phyloP scores from a whole-genome alignment of 2,113 vertebrate species.

The Anguilla japonica region DNA sequence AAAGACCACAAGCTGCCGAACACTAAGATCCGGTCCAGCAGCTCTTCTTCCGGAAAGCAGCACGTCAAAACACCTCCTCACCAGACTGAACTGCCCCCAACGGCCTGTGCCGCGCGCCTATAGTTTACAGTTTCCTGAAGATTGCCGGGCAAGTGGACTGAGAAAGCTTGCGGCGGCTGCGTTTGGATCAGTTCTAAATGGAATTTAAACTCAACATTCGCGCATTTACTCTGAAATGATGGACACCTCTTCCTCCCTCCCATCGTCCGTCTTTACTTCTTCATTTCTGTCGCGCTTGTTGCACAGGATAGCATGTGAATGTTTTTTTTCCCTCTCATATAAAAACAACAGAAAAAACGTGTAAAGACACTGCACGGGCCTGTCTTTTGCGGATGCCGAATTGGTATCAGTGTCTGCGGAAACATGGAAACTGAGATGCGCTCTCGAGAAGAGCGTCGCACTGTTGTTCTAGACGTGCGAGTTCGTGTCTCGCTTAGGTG shows the following conservation, averaged over 20 bases:
- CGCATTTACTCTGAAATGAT: constrained; percentile 21
- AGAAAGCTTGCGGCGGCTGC: constrained; percentile 50
- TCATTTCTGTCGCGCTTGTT: not conserved
- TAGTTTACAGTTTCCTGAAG: constrained; percentile 62
- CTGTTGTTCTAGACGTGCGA: constrained; percentile 5
- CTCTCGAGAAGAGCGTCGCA: not conserved
- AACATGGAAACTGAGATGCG: constrained; percentile 4
- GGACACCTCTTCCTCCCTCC: constrained; percentile 12
- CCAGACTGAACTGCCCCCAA: constrained; percentile 80
- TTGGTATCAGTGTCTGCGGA: not conserved
- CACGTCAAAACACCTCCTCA: constrained; percentile 78
- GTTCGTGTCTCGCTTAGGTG: constrained; percentile 12
- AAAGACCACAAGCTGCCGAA: constrained; percentile 99
- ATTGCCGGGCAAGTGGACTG: constrained; percentile 58
- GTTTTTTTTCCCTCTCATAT: not conserved
- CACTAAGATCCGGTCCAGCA: constrained; percentile 95
- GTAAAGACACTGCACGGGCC: not conserved
- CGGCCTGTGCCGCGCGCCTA: constrained; percentile 81
- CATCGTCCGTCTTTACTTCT: not conserved
- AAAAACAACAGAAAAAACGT: not conserved
- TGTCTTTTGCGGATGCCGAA: not conserved
- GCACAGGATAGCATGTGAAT: not conserved
- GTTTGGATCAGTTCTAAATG: constrained; percentile 17
- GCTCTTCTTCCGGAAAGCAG: constrained; percentile 75
- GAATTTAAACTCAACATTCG: not conserved